Base-by-base conservation (phyloP, 2,797 vertebrate genomes). In the Neolamprologus multifasciatus region DNA sequence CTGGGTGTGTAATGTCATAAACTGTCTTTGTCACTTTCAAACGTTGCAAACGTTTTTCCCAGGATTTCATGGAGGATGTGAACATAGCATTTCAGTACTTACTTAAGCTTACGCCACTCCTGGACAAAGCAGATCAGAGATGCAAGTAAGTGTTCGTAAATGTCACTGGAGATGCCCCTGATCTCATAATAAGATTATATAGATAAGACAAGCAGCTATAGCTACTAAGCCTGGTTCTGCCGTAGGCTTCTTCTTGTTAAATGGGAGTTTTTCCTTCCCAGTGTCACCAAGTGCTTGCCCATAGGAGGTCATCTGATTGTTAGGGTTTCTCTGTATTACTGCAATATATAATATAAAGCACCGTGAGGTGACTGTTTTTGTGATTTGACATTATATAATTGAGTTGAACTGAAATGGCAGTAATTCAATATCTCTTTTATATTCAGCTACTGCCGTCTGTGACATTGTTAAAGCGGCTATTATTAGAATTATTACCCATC, bases 1-100 rank as follows among this genome's bases (percentile, higher is more conserved):
- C 50, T 38, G 38, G 11, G 9, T 74, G 21, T 62, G 12, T 10
- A 21, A 71, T 57, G 36, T 51, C 4, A 85, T 77, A 3, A 81
- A 77, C 16, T 8, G 17, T 19, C 23, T n/a, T 10, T 36, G 5
- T 51, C 17, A 12, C 13, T 29, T 78, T 81, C 13, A 40, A 43
- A 40, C 8, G 2, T 36, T 36, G 7, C 7, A 50, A 67, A 76
- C 79, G 3, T 85, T 3, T 74, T 77, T 83, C 81, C 23, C 88
- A 99, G 98, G 98, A 99, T 90, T 99, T 99, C 84, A 98, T 96
- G 6, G 98, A 99, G 14, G 98, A 99, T 1, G 97, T 99, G 82
- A 99, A 97, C 78, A 94, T 97, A 79, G 98, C 98, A 33, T 99
- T 99, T 6, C 97, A 99, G 87, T 99, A 97, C 91, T 94, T 99